Evolutionary conservation across 1,140 invertebrate species (phyloP), one percentile per base, ranked within the genome.

Genomic region (Tenebrio molitor): DNA sequence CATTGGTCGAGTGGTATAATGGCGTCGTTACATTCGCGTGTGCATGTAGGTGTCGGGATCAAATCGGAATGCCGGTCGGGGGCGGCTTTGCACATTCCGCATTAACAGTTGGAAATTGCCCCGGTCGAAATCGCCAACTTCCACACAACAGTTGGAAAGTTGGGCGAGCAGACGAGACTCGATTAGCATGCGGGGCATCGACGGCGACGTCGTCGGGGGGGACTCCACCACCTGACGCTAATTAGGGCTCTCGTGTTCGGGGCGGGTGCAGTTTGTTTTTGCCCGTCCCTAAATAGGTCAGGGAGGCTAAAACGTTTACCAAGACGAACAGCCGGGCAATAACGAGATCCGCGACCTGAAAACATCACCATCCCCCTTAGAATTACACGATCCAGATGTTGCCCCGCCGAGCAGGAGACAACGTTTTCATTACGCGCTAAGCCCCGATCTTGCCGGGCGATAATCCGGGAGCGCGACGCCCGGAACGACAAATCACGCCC

Each of bases 241-340:
- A 70, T 70, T 70, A 70, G 58, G 68, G 17, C 29, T 41, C 39
- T 36, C 17, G 36, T 62, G 68, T 70, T 62, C 3, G 12, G 53
- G 68, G 42, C 46, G 46, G 39, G 6, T 69, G 46, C 58, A 70
- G 68, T 70, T 70, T 70, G 68, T 70, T 70, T 70, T 70, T 62
- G 50, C 68, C 53, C 68, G 50, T 4, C 53, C 68, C 68, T 62
- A 70, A 70, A 53, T 70, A 62, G 68, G 50, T 29, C 68, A 70
- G 15, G 33, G 25, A 41, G 14, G 25, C 66, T 50, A 42, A 68
- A 68, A 33, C 66, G 34, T 68, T 68, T 46, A 68, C 66, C 46
- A 68, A 68, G 66, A 68, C 66, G 50, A 68, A 68, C 46, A 68
- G 46, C 23, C 7, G 23, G 19, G n/a, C 42, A 50, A 50, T 33